These are phyloP conservation scores for Trogon melanurus DNA, from an alignment of 2,113 vertebrate species.

Conservation along the genomic window DNA sequence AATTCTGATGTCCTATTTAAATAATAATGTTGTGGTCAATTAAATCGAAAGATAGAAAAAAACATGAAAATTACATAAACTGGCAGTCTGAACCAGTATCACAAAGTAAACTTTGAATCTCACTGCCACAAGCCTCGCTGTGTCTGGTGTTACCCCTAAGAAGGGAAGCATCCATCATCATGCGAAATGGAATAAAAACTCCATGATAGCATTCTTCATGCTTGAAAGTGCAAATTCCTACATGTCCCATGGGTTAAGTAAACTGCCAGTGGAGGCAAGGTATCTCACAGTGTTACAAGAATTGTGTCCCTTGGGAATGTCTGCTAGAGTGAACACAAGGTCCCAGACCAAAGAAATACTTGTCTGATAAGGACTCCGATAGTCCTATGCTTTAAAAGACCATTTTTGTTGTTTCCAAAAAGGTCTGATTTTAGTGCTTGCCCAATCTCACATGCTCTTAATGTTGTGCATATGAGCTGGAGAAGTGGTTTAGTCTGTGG, in stretches of 20 bases:
- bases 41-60: not conserved
- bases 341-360: not conserved
- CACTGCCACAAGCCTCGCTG: not conserved
- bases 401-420: rapidly evolving
- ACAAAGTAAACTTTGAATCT: not conserved
- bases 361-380: not conserved
- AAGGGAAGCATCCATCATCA: not conserved
- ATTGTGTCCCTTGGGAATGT: not conserved
- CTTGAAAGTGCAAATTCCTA: not conserved
- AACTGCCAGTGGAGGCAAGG: not conserved
- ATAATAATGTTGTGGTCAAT: not conserved
- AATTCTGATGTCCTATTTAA: not conserved
- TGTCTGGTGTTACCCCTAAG: not conserved
- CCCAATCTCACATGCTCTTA: not conserved
- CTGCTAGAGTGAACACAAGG: not conserved
- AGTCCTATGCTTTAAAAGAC: rapidly evolving
- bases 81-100: not conserved
- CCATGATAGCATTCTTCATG: not conserved
- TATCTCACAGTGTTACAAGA: not conserved
- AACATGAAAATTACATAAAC: not conserved
- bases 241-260: not conserved
- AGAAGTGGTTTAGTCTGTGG: not conserved
- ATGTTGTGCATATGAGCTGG: not conserved
- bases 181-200: not conserved
- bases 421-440: not conserved